Conservation (phyloP, 2,797 vertebrate species). For the Tenualosa thibaudeaui region DNA sequence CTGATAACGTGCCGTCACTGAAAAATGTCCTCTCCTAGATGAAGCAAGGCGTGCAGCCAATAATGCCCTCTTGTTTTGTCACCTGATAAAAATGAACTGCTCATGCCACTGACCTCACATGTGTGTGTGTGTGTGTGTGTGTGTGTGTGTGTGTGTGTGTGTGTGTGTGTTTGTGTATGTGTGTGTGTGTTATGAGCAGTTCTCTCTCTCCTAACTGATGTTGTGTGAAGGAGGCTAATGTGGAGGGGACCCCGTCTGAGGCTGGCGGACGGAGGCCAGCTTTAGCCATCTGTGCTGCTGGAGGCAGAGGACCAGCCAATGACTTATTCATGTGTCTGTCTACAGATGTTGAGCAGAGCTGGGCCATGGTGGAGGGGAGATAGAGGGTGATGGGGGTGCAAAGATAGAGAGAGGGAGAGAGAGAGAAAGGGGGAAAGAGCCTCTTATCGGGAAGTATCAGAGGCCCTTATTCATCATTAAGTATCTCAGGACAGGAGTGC, state of each 20-base stretch:
- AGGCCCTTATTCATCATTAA: constrained; percentile 10
- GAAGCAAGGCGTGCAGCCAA: background rate
- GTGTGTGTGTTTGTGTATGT: too few species aligned
- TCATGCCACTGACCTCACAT: background rate
- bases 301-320: constrained; percentile 54
- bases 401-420: background rate
- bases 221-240: background rate
- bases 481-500: constrained; percentile 19
- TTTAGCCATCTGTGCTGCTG: constrained; percentile 6
- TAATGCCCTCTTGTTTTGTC: constrained; percentile 2
- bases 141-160: too few species aligned
- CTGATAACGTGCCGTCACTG: constrained; percentile 13
- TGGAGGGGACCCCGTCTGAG: background rate
- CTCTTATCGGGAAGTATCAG: constrained; percentile 10
- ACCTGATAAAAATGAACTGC: background rate
- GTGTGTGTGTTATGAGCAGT: background rate
- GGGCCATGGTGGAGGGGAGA: constrained; percentile 35
- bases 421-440: too few species aligned
- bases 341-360: constrained; percentile 62
- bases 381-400: background rate
- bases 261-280: background rate
- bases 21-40: background rate
- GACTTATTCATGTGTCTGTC: constrained; percentile 71
- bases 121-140: too few species aligned
- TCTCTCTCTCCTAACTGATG: constrained; percentile 3